These are phyloP conservation scores for Elymnias hypermnestra DNA, from an alignment of 1,140 invertebrate genomes.

Conservation along the genomic window DNA sequence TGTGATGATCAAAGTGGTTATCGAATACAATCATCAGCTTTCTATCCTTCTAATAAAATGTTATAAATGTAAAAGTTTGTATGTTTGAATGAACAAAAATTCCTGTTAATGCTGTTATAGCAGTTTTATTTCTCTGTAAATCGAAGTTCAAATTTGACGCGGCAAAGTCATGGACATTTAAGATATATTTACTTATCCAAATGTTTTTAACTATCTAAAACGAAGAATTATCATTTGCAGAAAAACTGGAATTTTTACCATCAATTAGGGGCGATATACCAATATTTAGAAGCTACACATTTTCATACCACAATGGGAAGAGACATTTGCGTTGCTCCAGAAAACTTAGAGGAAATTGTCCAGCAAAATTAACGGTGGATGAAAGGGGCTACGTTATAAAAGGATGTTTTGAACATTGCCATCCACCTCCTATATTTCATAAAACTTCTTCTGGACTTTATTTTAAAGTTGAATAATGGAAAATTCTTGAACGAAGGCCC, in stretches of 20 bases:
- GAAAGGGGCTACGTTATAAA: not conserved
- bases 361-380: constrained; percentile 8
- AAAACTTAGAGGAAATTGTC: constrained; percentile 7
- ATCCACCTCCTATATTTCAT: constrained; percentile 22
- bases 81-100: too few species aligned
- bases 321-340: constrained; percentile 14
- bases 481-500: too few species aligned
- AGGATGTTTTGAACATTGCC: constrained; percentile 21
- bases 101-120: too few species aligned
- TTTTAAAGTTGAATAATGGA: constrained; percentile 19
- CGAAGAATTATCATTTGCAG: not conserved
- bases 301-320: constrained; percentile 8
- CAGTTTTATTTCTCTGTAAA: too few species aligned
- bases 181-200: not conserved
- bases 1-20: too few species aligned
- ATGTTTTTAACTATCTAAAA: not conserved
- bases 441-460: constrained; percentile 20
- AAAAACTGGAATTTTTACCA: constrained; percentile 4
- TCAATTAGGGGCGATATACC: not conserved
- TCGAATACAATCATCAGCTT: too few species aligned
- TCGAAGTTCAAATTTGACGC: too few species aligned
- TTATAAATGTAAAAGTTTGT: too few species aligned
- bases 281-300: constrained; percentile 11
- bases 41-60: too few species aligned
- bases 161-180: constrained; percentile 1